Base-by-base conservation (phyloP, 2,888 invertebrate species). In the Euplexia lucipara region DNA sequence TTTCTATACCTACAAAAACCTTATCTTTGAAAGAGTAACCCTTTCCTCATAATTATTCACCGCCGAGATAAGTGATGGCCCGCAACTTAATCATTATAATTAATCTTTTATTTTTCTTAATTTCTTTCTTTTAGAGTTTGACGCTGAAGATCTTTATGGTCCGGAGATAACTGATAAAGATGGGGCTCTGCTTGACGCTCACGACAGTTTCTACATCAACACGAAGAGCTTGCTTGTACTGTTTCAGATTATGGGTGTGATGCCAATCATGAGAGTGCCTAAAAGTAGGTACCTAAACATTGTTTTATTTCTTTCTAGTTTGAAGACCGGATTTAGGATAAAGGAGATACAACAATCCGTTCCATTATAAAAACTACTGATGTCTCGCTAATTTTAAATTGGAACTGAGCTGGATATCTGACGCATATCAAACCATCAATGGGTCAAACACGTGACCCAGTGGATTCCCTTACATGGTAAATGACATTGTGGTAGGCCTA, bases 241-340 rank as follows among this genome's bases (percentile, higher is more conserved):
- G 5, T 97, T 97, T 82, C 97, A 97, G 88, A 96, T 97, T 44
- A 97, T 97, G 97, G 97, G 97, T 3, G 95, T 97, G 0, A 97
- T 97, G 97, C 97, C 97, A 0, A 97, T 97, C 44, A 97, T 97
- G 94, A 94, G 97, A 45, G 96, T 96, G 49, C 95, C 96, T 3
- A 95, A 92, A 80, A 91, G 96, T 93, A 90, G 48, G 8, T 52
- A 54, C 3, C 26, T 5, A 26, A 26, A 26, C 26, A 26, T 3
- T 4, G 9, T 63, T 42, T 20, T 39, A 1, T 26, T 44, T 9
- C 16, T n/a, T n/a, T n/a, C n/a, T n/a, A n/a, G n/a, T n/a, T n/a
- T n/a, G n/a, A n/a, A n/a, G n/a, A n/a, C n/a, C n/a, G n/a, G n/a
- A n/a, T n/a, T n/a, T n/a, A n/a, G n/a, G n/a, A n/a, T n/a, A n/a